These are phyloP conservation scores for Geococcyx californianus DNA, from an alignment of 2,113 vertebrate species.

Conservation along the genomic window DNA sequence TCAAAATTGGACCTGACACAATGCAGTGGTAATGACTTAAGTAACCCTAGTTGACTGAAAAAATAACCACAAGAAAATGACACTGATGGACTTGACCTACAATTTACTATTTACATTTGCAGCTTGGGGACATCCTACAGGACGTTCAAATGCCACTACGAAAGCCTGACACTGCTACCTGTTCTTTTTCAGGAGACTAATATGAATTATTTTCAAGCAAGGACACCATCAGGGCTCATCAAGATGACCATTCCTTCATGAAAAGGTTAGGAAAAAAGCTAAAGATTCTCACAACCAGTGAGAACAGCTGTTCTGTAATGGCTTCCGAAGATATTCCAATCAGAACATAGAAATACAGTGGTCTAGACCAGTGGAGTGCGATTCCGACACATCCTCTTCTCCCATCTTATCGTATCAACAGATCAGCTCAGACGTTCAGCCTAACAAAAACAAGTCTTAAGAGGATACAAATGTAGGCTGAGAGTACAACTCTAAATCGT, in stretches of 20 bases:
- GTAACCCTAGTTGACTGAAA: background rate
- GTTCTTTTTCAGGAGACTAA: background rate
- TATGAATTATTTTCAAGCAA: background rate
- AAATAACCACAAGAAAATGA: background rate
- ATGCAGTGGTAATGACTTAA: background rate
- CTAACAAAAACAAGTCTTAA: background rate
- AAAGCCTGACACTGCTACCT: background rate
- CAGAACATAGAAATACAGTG: background rate
- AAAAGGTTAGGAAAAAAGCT: background rate
- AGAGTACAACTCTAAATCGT: background rate
- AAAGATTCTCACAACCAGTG: background rate
- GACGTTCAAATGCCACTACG: background rate
- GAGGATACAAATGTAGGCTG: background rate
- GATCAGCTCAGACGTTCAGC: background rate
- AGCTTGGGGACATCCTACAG: background rate
- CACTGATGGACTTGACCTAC: background rate
- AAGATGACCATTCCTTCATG: background rate
- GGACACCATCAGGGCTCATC: background rate
- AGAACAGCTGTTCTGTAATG: background rate
- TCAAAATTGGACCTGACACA: background rate
- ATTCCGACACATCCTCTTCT: background rate
- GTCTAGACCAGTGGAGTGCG: background rate
- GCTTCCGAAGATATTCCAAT: background rate
- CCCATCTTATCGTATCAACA: background rate
- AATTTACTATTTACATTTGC: background rate